Evolutionary conservation across 2,888 invertebrate genomes (phyloP).

Genomic region (Melanargia galathea): DNA sequence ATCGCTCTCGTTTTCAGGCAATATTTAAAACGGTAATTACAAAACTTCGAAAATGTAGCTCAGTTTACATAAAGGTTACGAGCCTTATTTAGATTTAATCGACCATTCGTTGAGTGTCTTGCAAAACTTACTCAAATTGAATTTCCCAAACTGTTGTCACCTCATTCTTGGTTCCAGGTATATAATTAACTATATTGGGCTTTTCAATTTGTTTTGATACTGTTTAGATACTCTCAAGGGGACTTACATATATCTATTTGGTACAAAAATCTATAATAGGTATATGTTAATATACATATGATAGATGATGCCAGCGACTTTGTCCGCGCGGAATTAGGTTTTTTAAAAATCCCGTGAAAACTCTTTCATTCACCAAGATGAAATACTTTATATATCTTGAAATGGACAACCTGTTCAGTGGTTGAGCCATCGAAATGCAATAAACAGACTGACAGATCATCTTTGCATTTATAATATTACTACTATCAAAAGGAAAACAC

Average conservation of each 20-base stretch:
- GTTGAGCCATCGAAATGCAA: no score
- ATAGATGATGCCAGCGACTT: no score
- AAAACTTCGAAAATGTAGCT: constrained; percentile 33
- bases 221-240: neutral
- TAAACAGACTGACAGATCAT: no score
- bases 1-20: constrained; percentile 38
- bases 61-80: constrained; percentile 35
- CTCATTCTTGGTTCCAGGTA: constrained; percentile 9
- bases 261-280: no score
- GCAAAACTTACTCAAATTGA: constrained; percentile 33
- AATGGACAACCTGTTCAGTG: no score
- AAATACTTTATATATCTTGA: no score
- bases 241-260: neutral
- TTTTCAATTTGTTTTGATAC: constrained; percentile 2
- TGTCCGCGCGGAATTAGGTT: no score
- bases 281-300: no score
- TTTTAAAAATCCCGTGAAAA: no score
- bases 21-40: constrained; percentile 48
- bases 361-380: no score
- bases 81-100: constrained; percentile 36
- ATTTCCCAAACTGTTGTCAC: constrained; percentile 27
- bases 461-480: no score
- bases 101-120: constrained; percentile 27
- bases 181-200: constrained; percentile 12
- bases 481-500: no score